Evolutionary conservation across 1,140 invertebrate species (phyloP).

Genomic region (Ptiloglossa arizonensis): DNA sequence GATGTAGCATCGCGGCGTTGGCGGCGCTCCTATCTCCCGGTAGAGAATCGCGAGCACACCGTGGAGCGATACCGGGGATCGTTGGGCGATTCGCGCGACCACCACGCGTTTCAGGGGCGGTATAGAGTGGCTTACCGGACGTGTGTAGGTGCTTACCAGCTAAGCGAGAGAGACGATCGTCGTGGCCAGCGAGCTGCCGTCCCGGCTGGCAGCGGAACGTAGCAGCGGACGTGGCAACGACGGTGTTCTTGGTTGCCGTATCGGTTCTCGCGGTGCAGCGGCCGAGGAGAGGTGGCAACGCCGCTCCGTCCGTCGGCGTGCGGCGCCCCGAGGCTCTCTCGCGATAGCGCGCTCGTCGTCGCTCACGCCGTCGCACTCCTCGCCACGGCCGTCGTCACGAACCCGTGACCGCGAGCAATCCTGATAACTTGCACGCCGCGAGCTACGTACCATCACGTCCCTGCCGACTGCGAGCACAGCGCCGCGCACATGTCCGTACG

Average conservation of each 20-base stretch:
- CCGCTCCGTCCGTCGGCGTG: constrained; percentile 57
- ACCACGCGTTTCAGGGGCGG: constrained; percentile 37
- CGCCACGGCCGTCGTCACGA: constrained; percentile 40
- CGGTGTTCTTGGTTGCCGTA: constrained; percentile 52
- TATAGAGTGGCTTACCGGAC: constrained; percentile 44
- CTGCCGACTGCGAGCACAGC: constrained; percentile 43
- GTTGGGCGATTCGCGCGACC: constrained; percentile 39
- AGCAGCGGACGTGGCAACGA: constrained; percentile 60
- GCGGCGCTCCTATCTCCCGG: constrained; percentile 28
- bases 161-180: constrained; percentile 46
- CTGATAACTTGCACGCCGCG: constrained; percentile 47
- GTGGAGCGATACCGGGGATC: neutral
- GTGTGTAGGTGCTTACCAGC: constrained; percentile 42
- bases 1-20: neutral
- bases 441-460: constrained; percentile 63
- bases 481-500: constrained; percentile 46
- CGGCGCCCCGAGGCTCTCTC: constrained; percentile 57
- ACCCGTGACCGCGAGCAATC: constrained; percentile 54
- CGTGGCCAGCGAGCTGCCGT: constrained; percentile 53
- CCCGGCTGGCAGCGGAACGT: constrained; percentile 58
- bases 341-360: constrained; percentile 57
- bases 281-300: constrained; percentile 60
- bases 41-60: constrained; percentile 12
- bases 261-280: constrained; percentile 55
- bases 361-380: constrained; percentile 49